Evolutionary conservation across 2,113 vertebrate genomes (phyloP).

Genomic region (Rhodinocichla rosea): DNA sequence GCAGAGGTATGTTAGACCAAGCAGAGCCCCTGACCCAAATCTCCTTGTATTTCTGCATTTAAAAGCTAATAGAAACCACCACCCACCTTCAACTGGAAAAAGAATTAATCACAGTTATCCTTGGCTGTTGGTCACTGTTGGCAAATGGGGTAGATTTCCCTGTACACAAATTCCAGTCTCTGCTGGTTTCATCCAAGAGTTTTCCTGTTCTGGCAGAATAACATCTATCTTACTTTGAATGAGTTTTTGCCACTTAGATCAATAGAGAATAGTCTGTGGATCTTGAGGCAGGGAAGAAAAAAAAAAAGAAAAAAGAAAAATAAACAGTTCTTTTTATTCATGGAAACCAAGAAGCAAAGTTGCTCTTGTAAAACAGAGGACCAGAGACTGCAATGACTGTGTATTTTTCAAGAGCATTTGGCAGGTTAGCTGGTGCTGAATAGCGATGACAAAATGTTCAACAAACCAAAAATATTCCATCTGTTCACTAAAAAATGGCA

Average conservation of each 20-base stretch:
- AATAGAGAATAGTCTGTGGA: not conserved
- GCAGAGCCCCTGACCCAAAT: not conserved
- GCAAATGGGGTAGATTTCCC: not conserved
- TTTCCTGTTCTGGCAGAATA: not conserved
- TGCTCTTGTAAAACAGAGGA: not conserved
- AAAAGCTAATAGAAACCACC: not conserved
- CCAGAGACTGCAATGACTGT: not conserved
- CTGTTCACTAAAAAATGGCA: conserved; percentile 30
- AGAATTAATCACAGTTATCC: not conserved
- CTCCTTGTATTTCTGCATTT: not conserved
- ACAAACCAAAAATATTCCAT: conserved; percentile 61
- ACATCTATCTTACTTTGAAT: not conserved
- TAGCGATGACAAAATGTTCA: conserved; percentile 59
- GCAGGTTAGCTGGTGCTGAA: conserved; percentile 57
- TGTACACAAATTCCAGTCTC: not conserved
- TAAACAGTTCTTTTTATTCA: not conserved
- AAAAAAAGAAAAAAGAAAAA: not conserved
- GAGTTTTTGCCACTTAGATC: not conserved
- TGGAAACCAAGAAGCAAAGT: not conserved
- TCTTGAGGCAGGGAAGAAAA: not conserved
- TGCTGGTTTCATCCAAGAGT: not conserved
- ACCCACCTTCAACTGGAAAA: not conserved
- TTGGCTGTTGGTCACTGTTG: not conserved
- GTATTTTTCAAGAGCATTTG: conserved; percentile 52
- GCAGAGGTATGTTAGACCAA: not conserved